These are phyloP conservation scores for Nemoura dubitans DNA, from an alignment of 2,888 invertebrate species.

Conservation along the genomic window DNA sequence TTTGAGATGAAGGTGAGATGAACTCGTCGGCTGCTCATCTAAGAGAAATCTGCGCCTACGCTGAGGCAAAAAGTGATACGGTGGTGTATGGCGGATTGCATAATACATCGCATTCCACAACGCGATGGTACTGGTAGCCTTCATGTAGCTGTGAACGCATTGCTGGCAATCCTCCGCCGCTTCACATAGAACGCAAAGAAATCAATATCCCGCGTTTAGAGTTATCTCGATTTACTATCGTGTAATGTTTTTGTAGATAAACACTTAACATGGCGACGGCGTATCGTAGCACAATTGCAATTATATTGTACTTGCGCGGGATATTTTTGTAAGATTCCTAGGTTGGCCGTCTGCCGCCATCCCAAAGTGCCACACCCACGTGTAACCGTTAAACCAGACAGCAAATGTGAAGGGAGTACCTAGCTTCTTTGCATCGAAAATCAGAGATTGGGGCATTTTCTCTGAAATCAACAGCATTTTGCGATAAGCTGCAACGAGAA, in stretches of 20 bases:
- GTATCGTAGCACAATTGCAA: no score
- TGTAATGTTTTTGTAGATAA: no score
- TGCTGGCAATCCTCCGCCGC: no score
- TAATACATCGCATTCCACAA: background rate
- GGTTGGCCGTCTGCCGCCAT: background rate
- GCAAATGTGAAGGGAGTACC: background rate
- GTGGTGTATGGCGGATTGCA: background rate
- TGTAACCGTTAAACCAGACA: constrained; percentile 23
- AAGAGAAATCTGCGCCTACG: background rate
- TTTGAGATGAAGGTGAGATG: background rate
- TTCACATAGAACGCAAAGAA: no score
- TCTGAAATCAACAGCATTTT: background rate
- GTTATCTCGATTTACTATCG: no score
- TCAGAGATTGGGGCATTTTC: background rate
- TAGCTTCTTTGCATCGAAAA: background rate
- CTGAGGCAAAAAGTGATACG: background rate
- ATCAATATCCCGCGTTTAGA: no score
- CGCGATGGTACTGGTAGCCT: background rate
- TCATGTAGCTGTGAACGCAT: no score
- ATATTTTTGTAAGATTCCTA: background rate
- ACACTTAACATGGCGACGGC: no score
- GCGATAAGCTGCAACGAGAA: background rate
- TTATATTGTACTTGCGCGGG: background rate
- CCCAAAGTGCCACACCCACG: constrained; percentile 39
- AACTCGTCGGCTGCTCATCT: background rate